Conservation (phyloP, 1,140 invertebrate genomes). For the Drosophila teissieri region DNA sequence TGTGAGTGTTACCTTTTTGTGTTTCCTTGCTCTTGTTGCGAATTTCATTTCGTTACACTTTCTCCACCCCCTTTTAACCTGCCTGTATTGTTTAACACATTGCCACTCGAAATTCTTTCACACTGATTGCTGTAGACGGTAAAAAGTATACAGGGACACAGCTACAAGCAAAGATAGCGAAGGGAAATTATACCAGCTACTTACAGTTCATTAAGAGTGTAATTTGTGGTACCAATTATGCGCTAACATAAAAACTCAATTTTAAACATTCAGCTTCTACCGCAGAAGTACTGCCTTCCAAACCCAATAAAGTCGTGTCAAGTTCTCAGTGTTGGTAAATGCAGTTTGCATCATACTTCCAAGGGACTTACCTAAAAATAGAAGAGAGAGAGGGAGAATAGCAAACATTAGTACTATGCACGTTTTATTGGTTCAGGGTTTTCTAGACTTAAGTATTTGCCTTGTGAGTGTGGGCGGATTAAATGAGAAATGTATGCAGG, state of each 20-base stretch:
- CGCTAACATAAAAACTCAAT: too few relatives aligned
- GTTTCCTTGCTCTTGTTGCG: conserved; percentile 37
- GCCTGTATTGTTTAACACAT: conserved; percentile 56
- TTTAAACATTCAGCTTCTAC: neutral
- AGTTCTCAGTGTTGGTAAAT: conserved; percentile 31
- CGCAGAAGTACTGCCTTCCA: neutral
- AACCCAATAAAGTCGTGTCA: conserved; percentile 28
- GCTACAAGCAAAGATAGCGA: neutral
- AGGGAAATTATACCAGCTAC: neutral
- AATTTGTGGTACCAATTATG: too few relatives aligned
- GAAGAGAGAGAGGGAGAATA: neutral
- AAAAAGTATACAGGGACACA: neutral
- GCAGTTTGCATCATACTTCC: conserved; percentile 7
- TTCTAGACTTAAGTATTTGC: conserved; percentile 1
- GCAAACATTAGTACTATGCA: conserved; percentile 21
- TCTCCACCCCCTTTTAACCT: conserved; percentile 14
- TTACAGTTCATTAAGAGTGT: neutral
- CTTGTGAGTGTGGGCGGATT: neutral
- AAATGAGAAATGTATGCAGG: conserved; percentile 3
- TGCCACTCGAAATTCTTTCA: conserved; percentile 62
- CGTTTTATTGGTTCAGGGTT: neutral
- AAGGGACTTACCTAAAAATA: conserved; percentile 38
- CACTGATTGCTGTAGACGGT: conserved; percentile 49
- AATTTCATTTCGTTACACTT: conserved; percentile 57
- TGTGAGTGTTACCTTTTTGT: conserved; percentile 29